Evolutionary conservation across 2,797 vertebrate species (phyloP), one percentile per base, ranked within the genome.

Genomic region (Oophaga sylvatica): DNA sequence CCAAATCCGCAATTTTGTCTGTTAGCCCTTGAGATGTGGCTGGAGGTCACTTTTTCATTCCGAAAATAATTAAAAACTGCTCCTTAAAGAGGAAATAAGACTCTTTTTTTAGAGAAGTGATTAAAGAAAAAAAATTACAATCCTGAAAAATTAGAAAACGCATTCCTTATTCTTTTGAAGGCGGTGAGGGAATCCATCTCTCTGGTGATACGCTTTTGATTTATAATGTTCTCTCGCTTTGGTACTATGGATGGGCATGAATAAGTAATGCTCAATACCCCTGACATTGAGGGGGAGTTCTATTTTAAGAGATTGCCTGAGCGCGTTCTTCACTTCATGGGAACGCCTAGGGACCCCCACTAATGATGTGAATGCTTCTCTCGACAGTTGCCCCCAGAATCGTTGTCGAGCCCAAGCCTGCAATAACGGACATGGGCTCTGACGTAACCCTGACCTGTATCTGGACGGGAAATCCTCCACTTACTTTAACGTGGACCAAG

Each of bases 401-500:
- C 73, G 95, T 98, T 17, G 96, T 97, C 84, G 97, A 99, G 90
- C 98, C 98, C 11, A 95, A 96, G 16, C 97, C 97, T 0, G 95
- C 95, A 0, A 94, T 96, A 0, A 98, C 97, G 0, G 97, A 99
- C 17, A 96, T 96, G 26, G 97, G 98, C 91, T 96, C 97, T 1
- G 97, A 98, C 0, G 97, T 98, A 82, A 97, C 96, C 2, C 91
- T 99, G 29, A 98, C 97, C 85, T 99, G 98, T 85, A 97, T 98
- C 90, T 99, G 98, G 98, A 94, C 97, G 0, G 98, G 98, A 62
- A 99, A 98, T 90, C 98, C 98, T 0, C 97, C 98, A 0, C 96
- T 99, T 3, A 99, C 97, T 67, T 96, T 99, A 84, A 99, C 98
- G 87, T 99, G 98, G 98, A 98, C 97, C 90, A 98, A 97, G 90